Evolutionary conservation across 2,888 invertebrate genomes (phyloP).

Genomic region (Arctia plantaginis): DNA sequence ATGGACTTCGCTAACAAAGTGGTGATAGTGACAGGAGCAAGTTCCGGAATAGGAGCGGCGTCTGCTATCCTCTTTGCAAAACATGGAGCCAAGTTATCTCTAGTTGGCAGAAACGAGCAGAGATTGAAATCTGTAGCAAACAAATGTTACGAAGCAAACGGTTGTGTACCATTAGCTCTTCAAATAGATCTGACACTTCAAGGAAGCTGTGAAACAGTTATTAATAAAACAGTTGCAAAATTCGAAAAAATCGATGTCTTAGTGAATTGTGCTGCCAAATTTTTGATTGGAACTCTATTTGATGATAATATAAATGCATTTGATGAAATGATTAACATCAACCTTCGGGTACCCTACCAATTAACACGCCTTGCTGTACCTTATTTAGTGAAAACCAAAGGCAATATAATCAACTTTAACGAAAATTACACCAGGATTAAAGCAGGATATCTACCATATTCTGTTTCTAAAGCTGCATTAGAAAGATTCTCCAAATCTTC

Average conservation of each 20-base stretch:
- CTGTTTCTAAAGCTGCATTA: slow-evolving; percentile 59
- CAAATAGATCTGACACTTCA: slow-evolving; percentile 88
- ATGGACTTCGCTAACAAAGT: slow-evolving; percentile 72
- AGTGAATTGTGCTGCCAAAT: slow-evolving; percentile 92
- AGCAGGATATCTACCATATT: slow-evolving; percentile 62
- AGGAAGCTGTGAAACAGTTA: slow-evolving; percentile 87
- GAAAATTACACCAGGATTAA: slow-evolving; percentile 88
- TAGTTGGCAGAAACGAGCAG: slow-evolving; percentile 68
- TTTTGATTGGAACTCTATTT: slow-evolving; percentile 90
- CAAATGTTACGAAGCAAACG: slow-evolving; percentile 55
- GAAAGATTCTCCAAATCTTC: slow-evolving; percentile 62
- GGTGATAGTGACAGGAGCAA: slow-evolving; percentile 71
- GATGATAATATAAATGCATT: slow-evolving; percentile 93
- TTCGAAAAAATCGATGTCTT: slow-evolving; percentile 90
- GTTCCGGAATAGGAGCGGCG: slow-evolving; percentile 72
- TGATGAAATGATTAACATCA: slow-evolving; percentile 93
- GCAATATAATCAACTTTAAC: slow-evolving; percentile 95
- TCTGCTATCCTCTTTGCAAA: slow-evolving; percentile 64
- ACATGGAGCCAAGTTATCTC: slow-evolving; percentile 62
- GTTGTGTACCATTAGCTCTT: slow-evolving; percentile 66
- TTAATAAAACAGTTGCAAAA: slow-evolving; percentile 88
- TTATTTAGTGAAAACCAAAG: slow-evolving; percentile 90
- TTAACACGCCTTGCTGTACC: slow-evolving; percentile 93
- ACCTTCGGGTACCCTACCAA: slow-evolving; percentile 90
- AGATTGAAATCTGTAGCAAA: slow-evolving; percentile 59